A percentile compares a stretch with the other conserved stretches of the same genome.
These are phyloP conservation scores for Drosophila baimaii DNA, from an alignment of 1,140 invertebrate genomes.

Conservation along the genomic window DNA sequence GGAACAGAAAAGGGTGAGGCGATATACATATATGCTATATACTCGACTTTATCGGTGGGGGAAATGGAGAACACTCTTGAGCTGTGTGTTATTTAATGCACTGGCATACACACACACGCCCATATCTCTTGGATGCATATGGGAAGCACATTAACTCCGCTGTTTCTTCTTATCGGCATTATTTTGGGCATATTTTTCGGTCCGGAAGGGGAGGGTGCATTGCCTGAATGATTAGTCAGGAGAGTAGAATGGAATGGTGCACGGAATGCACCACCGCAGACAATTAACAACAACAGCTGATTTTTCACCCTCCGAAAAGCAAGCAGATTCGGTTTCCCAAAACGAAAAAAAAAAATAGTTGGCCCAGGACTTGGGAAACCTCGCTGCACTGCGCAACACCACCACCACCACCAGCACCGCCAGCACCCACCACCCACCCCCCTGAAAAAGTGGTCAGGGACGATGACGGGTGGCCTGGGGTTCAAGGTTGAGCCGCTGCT, in stretches of 20 bases:
- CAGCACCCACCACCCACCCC: slow-evolving; percentile 8
- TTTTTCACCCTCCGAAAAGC: slow-evolving; percentile 3
- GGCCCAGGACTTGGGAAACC: slow-evolving; percentile 24
- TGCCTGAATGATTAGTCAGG: slow-evolving; percentile 9
- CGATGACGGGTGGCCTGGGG: slow-evolving; percentile 30
- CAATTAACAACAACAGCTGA: slow-evolving; percentile 39
- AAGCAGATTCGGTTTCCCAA: slow-evolving; percentile 11
- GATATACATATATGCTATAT: not conserved
- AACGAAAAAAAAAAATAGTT: slow-evolving; percentile 12
- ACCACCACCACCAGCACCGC: too few relatives aligned
- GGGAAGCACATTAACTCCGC: slow-evolving; percentile 26
- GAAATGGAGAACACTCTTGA: slow-evolving; percentile 26
- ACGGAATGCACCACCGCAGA: slow-evolving; percentile 19
- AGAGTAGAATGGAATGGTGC: slow-evolving; percentile 1
- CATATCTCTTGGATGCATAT: slow-evolving; percentile 21
- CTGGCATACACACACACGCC: slow-evolving; percentile 14
- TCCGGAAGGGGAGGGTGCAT: not conserved
- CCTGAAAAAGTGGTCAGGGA: slow-evolving; percentile 4
- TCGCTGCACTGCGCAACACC: slow-evolving; percentile 13
- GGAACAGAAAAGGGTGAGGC: slow-evolving; percentile 19
- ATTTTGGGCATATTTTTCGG: slow-evolving; percentile 13
- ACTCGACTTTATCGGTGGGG: slow-evolving; percentile 32
- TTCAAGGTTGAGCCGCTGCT: slow-evolving; percentile 44
- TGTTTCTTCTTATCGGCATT: slow-evolving; percentile 23
- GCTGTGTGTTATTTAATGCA: slow-evolving; percentile 25